Evolutionary conservation across 2,113 vertebrate genomes (phyloP), one percentile per base, ranked within the genome.

Genomic region (Leiothrix lutea): DNA sequence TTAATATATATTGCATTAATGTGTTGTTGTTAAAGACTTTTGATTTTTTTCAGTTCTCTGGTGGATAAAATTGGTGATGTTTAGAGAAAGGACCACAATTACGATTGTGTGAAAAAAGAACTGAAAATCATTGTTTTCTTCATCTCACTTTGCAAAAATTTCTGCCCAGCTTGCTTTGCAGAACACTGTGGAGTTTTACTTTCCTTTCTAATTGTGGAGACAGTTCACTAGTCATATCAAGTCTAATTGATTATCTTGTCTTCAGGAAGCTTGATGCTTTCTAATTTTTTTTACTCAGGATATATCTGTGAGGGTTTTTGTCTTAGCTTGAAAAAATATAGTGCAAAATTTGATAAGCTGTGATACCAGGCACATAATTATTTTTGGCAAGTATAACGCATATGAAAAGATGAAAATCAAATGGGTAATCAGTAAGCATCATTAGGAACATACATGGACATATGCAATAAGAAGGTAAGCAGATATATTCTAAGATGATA

Each of bases 401-500:
- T 42, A 72, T 40, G 70, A 65, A 85, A 86, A 60, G 8, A 40
- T n/a, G 8, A 38, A 80, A 65, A 91, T 44, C 84, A 88, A 92
- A 95, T 88, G 42, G 62, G 66, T 94, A 94, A 96, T 79, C 90
- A 97, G 86, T 73, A 71, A 71, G 83, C 64, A 92, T 94, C 60
- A 94, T 96, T 81, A 96, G 80, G 85, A 87, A 74, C 42, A 80
- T 53, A 20, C 85, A 95, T 73, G 51, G 86, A 87, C 54, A 90
- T 92, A 96, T 84, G 95, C 93, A 94, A 87, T 95, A 90, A 95
- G 85, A 92, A 97, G 64, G 66, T 80, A 96, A 96, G 14, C 5
- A 69, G 26, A 48, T 72, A 64, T 92, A 97, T 95, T 96, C 94
- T 90, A 94, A 96, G 60, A 94, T 36, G 4, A 80, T 44, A 88